Evolutionary conservation across 2,797 vertebrate species (phyloP).

Genomic region (Lepilemur ruficaudatus): DNA sequence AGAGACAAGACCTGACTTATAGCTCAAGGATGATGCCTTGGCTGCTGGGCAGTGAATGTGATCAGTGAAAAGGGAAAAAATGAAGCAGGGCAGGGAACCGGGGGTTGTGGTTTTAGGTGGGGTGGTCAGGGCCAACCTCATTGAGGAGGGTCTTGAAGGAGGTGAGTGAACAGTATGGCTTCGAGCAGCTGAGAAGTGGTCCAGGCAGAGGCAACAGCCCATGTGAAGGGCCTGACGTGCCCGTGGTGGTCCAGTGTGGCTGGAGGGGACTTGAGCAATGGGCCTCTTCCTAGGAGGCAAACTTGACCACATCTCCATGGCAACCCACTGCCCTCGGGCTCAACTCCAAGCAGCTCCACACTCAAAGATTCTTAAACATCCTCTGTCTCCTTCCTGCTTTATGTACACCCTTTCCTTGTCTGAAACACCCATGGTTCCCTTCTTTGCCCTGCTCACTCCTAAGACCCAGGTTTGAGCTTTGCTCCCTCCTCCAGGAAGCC

Average conservation of each 20-base stretch:
- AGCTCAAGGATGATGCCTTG: neutral
- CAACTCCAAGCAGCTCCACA: neutral
- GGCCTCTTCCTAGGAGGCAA: neutral
- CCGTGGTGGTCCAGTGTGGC: neutral
- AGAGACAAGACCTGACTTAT: neutral
- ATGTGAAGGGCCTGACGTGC: neutral
- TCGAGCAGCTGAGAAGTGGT: neutral
- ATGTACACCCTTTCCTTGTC: neutral
- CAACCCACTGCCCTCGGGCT: neutral
- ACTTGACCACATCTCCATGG: neutral
- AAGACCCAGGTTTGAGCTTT: neutral
- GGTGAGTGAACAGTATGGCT: accelerated
- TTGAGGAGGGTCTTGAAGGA: neutral
- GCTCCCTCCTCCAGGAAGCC: neutral
- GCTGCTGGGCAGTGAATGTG: neutral
- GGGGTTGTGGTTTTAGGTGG: neutral
- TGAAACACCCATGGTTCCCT: neutral
- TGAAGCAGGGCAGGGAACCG: neutral
- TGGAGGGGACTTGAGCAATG: neutral
- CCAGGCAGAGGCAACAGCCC: neutral
- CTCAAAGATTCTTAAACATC: neutral
- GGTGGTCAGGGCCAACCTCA: too few relatives aligned
- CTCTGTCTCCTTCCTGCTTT: neutral
- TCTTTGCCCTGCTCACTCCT: neutral
- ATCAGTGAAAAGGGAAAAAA: neutral